These are phyloP conservation scores for Zoanthus solanderi DNA, from an alignment of 92 coral and sea anemone species.

Conservation along the genomic window DNA sequence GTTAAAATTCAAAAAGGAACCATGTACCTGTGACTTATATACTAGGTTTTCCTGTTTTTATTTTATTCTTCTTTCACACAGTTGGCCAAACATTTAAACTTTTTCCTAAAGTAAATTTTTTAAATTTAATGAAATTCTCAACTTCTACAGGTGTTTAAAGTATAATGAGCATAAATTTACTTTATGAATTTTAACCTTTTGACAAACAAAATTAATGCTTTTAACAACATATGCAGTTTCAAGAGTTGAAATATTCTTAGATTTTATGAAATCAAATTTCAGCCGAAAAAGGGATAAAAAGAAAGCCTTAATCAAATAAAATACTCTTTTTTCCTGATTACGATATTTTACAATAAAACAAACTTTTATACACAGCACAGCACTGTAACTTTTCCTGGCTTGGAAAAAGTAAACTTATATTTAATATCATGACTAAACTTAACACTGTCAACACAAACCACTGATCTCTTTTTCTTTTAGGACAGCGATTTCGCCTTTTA, in stretches of 20 bases:
- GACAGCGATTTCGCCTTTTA: slow-evolving; percentile 77
- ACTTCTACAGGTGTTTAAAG: too few species aligned
- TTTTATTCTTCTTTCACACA: too few species aligned
- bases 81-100: too few species aligned
- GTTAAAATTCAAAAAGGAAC: not conserved
- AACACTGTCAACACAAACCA: slow-evolving; percentile 46
- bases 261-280: too few species aligned
- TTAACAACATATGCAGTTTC: too few species aligned
- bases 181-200: too few species aligned
- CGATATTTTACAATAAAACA: not conserved
- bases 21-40: not conserved
- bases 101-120: too few species aligned
- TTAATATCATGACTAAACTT: not conserved
- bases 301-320: not conserved
- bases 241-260: not conserved
- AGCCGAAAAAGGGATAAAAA: not conserved
- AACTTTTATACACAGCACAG: not conserved
- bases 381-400: not conserved
- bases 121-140: too few species aligned
- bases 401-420: not conserved
- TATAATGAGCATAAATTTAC: too few species aligned
- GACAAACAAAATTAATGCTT: too few species aligned
- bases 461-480: slow-evolving; percentile 70
- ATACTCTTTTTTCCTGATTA: not conserved
- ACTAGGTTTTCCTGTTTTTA: not conserved